phyloP scores from a whole-genome alignment of 2,797 vertebrate genomes.

The Lithobates sylvaticus region DNA sequence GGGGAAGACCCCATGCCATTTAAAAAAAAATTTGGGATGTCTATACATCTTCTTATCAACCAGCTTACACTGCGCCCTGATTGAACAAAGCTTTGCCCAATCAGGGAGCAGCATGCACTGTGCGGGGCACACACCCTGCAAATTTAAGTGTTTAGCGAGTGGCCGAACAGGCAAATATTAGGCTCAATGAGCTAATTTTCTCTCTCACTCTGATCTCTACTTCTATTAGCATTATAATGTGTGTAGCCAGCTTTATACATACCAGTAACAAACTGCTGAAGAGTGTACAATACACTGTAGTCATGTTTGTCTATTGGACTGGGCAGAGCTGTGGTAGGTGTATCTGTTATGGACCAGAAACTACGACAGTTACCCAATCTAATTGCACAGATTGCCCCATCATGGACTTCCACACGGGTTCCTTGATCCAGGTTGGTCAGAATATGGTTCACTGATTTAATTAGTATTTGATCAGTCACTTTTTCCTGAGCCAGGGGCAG shows the following conservation, averaged over 20 bases:
- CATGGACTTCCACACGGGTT: conserved; percentile 74
- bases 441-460: conserved; percentile 58
- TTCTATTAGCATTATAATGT: too few species aligned
- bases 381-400: conserved; percentile 69
- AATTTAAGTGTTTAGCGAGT: too few species aligned
- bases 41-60: too few species aligned
- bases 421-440: conserved; percentile 77
- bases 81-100: too few species aligned
- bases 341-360: conserved; percentile 82
- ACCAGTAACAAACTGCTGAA: conserved; percentile 81
- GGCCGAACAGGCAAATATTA: too few species aligned
- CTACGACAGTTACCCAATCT: conserved; percentile 77
- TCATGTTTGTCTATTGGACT: conserved; percentile 76
- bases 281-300: conserved; percentile 71
- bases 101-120: too few species aligned
- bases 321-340: conserved; percentile 67
- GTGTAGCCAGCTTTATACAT: neutral
- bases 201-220: too few species aligned
- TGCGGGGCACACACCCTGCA: too few species aligned
- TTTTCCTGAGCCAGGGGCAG: conserved; percentile 75
- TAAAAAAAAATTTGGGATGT: too few species aligned
- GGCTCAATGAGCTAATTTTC: too few species aligned
- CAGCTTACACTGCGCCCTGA: too few species aligned
- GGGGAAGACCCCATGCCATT: too few species aligned
- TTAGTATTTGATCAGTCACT: conserved; percentile 37